These are phyloP conservation scores for Amphipoea oculea DNA, from an alignment of 2,888 invertebrate species.

Conservation along the genomic window DNA sequence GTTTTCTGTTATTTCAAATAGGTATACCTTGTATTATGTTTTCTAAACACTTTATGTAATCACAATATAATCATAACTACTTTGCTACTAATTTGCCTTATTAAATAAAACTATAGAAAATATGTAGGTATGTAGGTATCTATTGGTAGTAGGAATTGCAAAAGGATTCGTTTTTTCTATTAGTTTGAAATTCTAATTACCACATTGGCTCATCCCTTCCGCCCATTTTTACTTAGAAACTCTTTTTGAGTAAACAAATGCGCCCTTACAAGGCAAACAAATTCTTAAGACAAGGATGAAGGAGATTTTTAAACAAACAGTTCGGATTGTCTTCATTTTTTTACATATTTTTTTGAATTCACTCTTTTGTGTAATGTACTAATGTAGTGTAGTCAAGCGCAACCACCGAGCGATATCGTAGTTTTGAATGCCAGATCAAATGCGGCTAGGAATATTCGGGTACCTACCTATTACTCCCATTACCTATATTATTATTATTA, in stretches of 20 bases:
- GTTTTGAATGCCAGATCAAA: background rate
- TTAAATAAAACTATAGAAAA: background rate
- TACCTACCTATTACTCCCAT: background rate
- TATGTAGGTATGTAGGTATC: too few species aligned
- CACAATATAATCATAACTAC: background rate
- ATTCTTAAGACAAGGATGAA: constrained; percentile 59
- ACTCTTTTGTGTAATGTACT: background rate
- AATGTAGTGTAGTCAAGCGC: background rate
- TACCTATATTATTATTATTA: background rate
- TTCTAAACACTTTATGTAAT: background rate
- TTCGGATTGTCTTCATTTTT: constrained; percentile 11
- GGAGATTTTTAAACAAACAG: constrained; percentile 40
- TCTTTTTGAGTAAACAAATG: constrained; percentile 42
- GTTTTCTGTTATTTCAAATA: background rate
- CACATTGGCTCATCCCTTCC: constrained; percentile 63
- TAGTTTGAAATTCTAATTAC: constrained; percentile 54
- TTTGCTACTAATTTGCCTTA: background rate
- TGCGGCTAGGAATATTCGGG: background rate
- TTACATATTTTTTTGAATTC: background rate
- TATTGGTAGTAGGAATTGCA: background rate
- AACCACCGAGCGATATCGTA: background rate
- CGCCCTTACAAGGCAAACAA: constrained; percentile 42
- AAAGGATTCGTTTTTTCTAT: background rate
- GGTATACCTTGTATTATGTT: background rate
- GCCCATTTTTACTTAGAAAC: constrained; percentile 71